Conservation (phyloP, 92 coral and sea anemone species). For the Pocillopora grandis region DNA sequence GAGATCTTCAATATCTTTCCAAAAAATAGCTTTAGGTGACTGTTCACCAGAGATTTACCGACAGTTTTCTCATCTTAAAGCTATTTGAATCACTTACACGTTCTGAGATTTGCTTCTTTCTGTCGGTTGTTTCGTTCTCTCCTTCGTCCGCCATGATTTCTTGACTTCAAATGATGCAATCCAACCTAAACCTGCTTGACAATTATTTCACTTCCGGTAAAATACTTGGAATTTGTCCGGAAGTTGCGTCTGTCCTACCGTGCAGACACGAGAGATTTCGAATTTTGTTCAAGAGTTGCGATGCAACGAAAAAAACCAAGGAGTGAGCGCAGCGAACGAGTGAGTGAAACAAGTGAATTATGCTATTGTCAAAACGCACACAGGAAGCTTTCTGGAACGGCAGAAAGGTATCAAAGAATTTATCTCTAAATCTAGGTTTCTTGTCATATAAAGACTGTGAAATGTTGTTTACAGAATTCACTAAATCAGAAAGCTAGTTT, state of each 20-base stretch:
- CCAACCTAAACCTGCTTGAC: too few relatives aligned
- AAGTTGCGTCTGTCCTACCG: background rate
- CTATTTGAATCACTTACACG: too few relatives aligned
- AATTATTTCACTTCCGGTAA: background rate
- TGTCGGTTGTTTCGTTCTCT: background rate
- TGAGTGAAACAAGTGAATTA: background rate
- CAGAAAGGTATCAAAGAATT: slow-evolving; percentile 2
- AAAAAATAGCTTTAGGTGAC: too few relatives aligned
- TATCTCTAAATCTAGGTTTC: slow-evolving; percentile 10
- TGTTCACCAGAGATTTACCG: too few relatives aligned
- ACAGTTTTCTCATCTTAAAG: too few relatives aligned
- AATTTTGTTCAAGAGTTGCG: too few relatives aligned
- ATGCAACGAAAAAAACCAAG: too few relatives aligned
- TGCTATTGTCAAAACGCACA: background rate
- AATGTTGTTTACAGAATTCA: slow-evolving; percentile 43
- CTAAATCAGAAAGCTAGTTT: slow-evolving; percentile 55
- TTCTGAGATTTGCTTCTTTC: too few relatives aligned
- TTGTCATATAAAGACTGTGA: background rate
- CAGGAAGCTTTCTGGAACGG: background rate
- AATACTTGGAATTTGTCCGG: background rate
- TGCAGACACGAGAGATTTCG: too few relatives aligned
- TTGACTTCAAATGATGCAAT: too few relatives aligned
- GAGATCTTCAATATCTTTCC: too few relatives aligned
- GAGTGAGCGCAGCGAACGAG: too few relatives aligned
- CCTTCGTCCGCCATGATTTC: background rate